Conservation (phyloP, 1,140 invertebrate genomes). For the Zaprionus lachaisei region DNA sequence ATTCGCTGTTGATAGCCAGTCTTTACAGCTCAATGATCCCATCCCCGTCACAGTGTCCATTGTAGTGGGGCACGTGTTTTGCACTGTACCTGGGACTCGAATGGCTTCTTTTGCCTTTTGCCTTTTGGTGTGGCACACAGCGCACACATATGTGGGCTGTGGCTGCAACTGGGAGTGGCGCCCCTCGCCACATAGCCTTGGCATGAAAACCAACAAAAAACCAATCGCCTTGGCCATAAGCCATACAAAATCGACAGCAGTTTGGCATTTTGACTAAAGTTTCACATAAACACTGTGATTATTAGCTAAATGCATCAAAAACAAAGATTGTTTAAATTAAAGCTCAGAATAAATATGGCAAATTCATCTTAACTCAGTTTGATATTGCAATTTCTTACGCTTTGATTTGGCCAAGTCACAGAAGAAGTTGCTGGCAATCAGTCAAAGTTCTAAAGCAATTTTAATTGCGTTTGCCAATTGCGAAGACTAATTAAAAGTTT, state of each 20-base stretch:
- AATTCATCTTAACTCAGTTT: conserved; percentile 14
- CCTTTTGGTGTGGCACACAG: conserved; percentile 1
- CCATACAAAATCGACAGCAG: conserved; percentile 41
- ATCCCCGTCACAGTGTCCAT: conserved; percentile 39
- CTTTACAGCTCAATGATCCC: conserved; percentile 40
- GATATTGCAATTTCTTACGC: not conserved
- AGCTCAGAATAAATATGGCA: conserved; percentile 6
- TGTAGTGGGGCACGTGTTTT: conserved; percentile 50
- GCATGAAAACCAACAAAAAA: conserved; percentile 55
- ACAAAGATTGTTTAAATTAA: conserved; percentile 6
- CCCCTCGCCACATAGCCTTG: conserved; percentile 57
- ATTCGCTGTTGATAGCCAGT: conserved; percentile 61
- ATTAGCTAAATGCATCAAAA: conserved; percentile 28
- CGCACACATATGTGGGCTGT: conserved; percentile 38
- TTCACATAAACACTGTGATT: conserved; percentile 64
- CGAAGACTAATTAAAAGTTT: conserved; percentile 70
- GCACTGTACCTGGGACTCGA: not conserved
- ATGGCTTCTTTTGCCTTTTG: conserved; percentile 17
- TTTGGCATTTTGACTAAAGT: conserved; percentile 52
- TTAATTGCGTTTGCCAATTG: conserved; percentile 72
- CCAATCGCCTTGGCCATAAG: conserved; percentile 46
- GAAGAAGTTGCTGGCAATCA: conserved; percentile 26
- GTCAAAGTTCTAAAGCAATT: conserved; percentile 41
- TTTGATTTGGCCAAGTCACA: not conserved
- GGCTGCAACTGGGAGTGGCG: conserved; percentile 59